Percentiles rank a stretch among this genome's conserved stretches.
Evolutionary conservation across 2,797 vertebrate species (phyloP).

Genomic region (Fringilla coelebs): DNA sequence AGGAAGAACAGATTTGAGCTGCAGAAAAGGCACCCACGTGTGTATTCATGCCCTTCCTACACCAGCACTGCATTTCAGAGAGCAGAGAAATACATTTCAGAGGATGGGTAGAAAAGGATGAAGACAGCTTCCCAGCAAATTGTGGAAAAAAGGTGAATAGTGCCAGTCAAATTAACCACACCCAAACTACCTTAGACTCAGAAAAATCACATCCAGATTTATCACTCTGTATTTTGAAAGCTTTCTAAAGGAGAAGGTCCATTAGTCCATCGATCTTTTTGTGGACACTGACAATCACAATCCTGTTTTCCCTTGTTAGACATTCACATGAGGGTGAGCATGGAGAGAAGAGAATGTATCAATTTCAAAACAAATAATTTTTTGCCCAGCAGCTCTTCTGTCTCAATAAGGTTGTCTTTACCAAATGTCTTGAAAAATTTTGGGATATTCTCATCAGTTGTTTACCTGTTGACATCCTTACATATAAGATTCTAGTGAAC

Average conservation of each 20-base stretch:
- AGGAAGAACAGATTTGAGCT: not conserved
- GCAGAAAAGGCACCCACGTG: not conserved
- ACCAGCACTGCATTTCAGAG: not conserved
- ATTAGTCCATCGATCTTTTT: not conserved
- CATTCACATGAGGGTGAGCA: not conserved
- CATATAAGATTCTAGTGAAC: not conserved
- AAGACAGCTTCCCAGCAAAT: not conserved
- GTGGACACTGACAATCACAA: not conserved
- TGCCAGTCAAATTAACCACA: not conserved
- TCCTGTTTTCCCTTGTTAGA: not conserved
- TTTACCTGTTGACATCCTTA: not conserved
- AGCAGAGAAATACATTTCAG: not conserved
- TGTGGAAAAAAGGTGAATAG: not conserved
- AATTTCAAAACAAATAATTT: not conserved
- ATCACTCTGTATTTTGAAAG: not conserved
- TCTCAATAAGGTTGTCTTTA: not conserved
- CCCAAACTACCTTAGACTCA: not conserved
- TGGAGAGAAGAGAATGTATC: not conserved
- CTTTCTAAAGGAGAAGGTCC: not conserved
- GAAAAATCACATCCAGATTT: not conserved
- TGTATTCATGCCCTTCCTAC: not conserved
- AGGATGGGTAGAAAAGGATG: not conserved
- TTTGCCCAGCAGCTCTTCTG: not conserved
- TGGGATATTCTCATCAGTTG: not conserved
- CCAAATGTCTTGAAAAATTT: not conserved